Base-by-base conservation (phyloP, 2,797 vertebrate species). In the Stomatorhinus walkeri region DNA sequence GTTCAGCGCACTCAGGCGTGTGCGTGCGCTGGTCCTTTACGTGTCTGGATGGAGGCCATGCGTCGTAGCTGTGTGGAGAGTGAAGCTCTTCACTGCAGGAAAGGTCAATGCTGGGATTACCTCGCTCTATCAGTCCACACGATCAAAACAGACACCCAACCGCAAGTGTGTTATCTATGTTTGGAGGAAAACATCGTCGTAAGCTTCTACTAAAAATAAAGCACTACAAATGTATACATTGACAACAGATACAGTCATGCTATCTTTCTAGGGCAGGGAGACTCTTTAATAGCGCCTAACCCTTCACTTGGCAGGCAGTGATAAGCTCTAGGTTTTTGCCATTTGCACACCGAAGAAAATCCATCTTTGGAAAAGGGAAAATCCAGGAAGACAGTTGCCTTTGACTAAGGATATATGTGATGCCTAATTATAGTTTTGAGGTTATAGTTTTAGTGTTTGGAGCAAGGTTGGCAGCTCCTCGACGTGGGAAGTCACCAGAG, bases 201-300 rank as follows among this genome's bases (percentile, higher is more conserved):
- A 92, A 91, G 89, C 89, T 86, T 79, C 86, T 79, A 88, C 92
- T 93, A 90, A 92, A 93, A 93, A 93, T 93, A 92, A 91, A 93
- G 88, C 68, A 89, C 90, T 81, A 87, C 61, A 89, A 91, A 91
- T 89, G 86, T 90, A 89, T 90, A 87, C 8, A 61, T 86, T 81
- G 76, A 81, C 76, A 81, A 81, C 76, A 81, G 76, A 81, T 89
- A 89, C 88, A 88, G 61, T 89, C 4, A 14, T 36, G 48, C 89
- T 91, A 89, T 90, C 88, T 92, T 90, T 91, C 36, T 88, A 88
- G 32, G 61, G 28, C 12, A 12, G 40, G 59, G 54, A 85, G 43
- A 68, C 9, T 28, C 87, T 89, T 52, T 89, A 90, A 83, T 83
- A 84, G 24, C 43, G 46, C 61, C 36, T 48, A 46, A 46, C 76